These are phyloP conservation scores for Eupelmus urozonus DNA, from an alignment of 2,888 invertebrate genomes.

Conservation along the genomic window DNA sequence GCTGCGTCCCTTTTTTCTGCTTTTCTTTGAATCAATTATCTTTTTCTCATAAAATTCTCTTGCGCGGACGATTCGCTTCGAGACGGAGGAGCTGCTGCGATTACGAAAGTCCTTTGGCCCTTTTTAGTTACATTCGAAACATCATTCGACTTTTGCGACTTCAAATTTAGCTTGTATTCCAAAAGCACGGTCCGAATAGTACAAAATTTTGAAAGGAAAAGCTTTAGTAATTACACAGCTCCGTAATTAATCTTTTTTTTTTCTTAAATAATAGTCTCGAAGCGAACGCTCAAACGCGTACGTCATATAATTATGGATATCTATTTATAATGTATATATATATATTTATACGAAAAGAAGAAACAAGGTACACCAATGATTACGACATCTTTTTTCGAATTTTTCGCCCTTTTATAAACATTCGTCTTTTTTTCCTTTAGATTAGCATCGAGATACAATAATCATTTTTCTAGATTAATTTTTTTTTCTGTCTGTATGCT, in stretches of 20 bases:
- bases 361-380: constrained; percentile 66
- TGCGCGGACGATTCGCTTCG: constrained; percentile 42
- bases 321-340: constrained; percentile 57
- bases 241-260: not conserved
- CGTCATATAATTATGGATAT: constrained; percentile 57
- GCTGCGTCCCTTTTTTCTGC: constrained; percentile 64
- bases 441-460: constrained; percentile 57
- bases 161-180: constrained; percentile 50
- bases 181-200: constrained; percentile 10
- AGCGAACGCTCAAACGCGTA: constrained; percentile 39
- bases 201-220: constrained; percentile 12
- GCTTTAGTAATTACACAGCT: constrained; percentile 47
- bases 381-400: constrained; percentile 62
- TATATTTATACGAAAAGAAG: constrained; percentile 66
- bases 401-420: constrained; percentile 60
- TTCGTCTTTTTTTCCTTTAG: constrained; percentile 51
- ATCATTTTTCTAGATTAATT: constrained; percentile 64
- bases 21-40: too few relatives aligned
- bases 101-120: constrained; percentile 23
- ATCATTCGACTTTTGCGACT: not conserved
- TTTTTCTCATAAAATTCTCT: constrained; percentile 57
- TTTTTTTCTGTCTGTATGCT: constrained; percentile 57
- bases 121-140: constrained; percentile 41
- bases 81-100: constrained; percentile 50
- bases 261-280: constrained; percentile 38